These are phyloP conservation scores for Protomyctophum bolini DNA, from an alignment of 2,113 vertebrate species.

Conservation along the genomic window DNA sequence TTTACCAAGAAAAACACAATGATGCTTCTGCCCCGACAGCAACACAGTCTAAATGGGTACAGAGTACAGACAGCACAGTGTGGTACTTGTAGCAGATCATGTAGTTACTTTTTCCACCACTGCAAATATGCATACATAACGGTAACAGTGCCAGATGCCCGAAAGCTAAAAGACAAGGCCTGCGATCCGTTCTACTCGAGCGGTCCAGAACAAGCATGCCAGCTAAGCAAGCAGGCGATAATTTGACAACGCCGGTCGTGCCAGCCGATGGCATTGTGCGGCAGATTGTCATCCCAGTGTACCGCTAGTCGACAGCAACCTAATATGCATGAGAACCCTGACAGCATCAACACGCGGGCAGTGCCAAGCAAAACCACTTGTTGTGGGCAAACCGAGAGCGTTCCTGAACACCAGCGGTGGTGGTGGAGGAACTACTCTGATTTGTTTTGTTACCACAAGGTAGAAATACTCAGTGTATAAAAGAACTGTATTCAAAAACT, in stretches of 20 bases:
- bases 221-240: slow-evolving; percentile 13
- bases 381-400: slow-evolving; percentile 20
- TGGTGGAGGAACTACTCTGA: slow-evolving; percentile 35
- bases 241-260: slow-evolving; percentile 15
- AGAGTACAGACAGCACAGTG: no score
- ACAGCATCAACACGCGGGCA: slow-evolving; percentile 49
- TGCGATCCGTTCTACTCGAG: background rate
- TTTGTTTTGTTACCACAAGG: no score
- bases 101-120: no score
- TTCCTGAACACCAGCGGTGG: slow-evolving; percentile 29
- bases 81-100: no score
- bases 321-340: slow-evolving; percentile 60
- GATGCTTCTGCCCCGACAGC: no score
- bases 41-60: no score
- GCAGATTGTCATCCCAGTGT: slow-evolving; percentile 25
- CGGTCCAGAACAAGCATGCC: background rate
- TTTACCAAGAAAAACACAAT: no score
- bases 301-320: slow-evolving; percentile 37
- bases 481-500: no score
- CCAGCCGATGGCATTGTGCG: slow-evolving; percentile 14
- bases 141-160: background rate
- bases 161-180: background rate
- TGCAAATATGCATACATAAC: no score
- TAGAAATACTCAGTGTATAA: no score
- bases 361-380: slow-evolving; percentile 61